Evolutionary conservation across 1,140 invertebrate genomes (phyloP), one percentile per base, ranked within the genome.

Genomic region (Agrilus planipennis): DNA sequence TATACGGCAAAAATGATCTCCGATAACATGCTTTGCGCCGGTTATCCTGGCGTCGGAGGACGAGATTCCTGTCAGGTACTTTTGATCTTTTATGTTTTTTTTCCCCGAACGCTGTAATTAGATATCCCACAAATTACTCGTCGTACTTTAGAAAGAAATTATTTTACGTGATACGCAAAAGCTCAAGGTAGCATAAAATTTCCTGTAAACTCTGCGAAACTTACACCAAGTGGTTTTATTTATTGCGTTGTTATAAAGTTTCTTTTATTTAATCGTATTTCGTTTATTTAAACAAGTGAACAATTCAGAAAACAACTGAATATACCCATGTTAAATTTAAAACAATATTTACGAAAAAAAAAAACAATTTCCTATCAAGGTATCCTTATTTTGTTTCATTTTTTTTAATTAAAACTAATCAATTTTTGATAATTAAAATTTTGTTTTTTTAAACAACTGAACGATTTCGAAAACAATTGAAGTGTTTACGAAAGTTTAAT

Each of bases 1-100:
- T 88, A 88, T 53, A 79, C 73, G 3, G 58, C 76, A 1, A 72
- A 73, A 22, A 83, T 84, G 77, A 89, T 89, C 38, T 82, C 82
- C 0, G 77, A 85, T 44, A 86, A 87, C 53, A 88, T 87, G 85
- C 51, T 89, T 55, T 90, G 86, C 54, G 86, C 85, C 16, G 86
- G 85, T 7, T 84, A 84, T 56, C 68, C 73, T 0, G 72, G 79
- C 12, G 66, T 68, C 4, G 86, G 86, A 9, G 68, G 75, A 30
- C 86, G 79, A 51, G 87, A 91, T 62, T 83, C 84, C 18, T 90
- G 86, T 55, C 86, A 90, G 69, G 82, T 84, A 63, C 6, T 18
- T 9, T 10, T 9, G 15, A 9, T 35, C 9, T 9, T 18, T 10
- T 18, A 35, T 35, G 6, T 35, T 19, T 14, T 14, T 35, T 4